Conservation (phyloP, 1,140 invertebrate genomes). For the Euura lappo region DNA sequence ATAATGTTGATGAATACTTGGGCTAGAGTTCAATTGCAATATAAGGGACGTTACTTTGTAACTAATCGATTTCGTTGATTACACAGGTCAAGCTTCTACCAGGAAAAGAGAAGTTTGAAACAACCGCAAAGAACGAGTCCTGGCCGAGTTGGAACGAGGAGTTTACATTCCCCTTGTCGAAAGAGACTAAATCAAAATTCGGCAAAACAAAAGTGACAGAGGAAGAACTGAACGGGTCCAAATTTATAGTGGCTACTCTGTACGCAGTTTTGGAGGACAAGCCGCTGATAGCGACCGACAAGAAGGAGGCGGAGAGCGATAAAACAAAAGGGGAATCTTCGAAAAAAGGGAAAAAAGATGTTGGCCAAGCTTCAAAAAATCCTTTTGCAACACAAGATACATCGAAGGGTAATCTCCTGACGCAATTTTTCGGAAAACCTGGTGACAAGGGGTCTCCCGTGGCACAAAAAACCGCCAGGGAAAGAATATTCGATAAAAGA, state of each 20-base stretch:
- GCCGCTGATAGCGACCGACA: slow-evolving; percentile 57
- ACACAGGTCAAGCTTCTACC: slow-evolving; percentile 75
- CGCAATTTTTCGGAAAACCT: slow-evolving; percentile 50
- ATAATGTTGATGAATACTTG: no score
- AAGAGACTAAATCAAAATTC: slow-evolving; percentile 59
- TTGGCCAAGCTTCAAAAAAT: slow-evolving; percentile 10
- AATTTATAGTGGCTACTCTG: slow-evolving; percentile 75
- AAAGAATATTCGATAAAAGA: slow-evolving; percentile 66
- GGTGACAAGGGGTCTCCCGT: slow-evolving; percentile 37
- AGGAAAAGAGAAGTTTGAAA: slow-evolving; percentile 75
- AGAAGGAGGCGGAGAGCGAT: slow-evolving; percentile 55
- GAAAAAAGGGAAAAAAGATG: slow-evolving; percentile 42
- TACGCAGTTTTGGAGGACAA: slow-evolving; percentile 73
- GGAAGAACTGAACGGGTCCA: slow-evolving; percentile 66
- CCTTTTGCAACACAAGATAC: slow-evolving; percentile 35
- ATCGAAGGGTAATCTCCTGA: slow-evolving; percentile 47
- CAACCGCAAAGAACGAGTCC: slow-evolving; percentile 72
- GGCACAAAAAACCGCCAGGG: slow-evolving; percentile 34
- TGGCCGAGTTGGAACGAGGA: slow-evolving; percentile 82
- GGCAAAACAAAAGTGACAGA: slow-evolving; percentile 56
- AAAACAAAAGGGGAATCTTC: slow-evolving; percentile 41
- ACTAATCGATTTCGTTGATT: background rate
- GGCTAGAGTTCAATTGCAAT: no score
- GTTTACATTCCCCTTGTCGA: slow-evolving; percentile 69
- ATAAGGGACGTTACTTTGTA: no score